Base-by-base conservation (phyloP, 2,888 invertebrate species). In the Malthinus seriepunctatus region DNA sequence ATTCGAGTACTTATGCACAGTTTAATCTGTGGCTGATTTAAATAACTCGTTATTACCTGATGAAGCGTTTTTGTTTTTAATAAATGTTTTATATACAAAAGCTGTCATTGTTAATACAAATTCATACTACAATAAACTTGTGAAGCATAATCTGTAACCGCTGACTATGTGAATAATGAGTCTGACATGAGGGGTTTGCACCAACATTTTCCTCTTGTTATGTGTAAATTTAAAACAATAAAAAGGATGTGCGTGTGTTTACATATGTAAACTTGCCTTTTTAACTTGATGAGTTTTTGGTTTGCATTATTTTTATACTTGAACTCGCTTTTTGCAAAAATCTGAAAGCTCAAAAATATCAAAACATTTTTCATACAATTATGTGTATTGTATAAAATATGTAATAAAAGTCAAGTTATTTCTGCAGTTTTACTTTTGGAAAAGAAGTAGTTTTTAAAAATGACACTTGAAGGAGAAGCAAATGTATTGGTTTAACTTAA, bases 111-210 rank as follows among this genome's bases (percentile, higher is more conserved):
- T 42, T 42, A 42, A 42, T 42, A 42, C 39, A 42, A 42, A 45
- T 53, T 53, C 53, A 47, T 38, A 38, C 46, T 47, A 53, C 47
- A 45, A 34, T 53, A 53, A 53, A 53, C 47, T 38, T 53, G 53
- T 53, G 47, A 37, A 53, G 45, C 12, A 32, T 53, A 47, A 53
- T 53, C 53, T 23, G 45, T 47, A 53, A 53, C 47, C 34, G 37
- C 53, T 47, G 38, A 47, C 47, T 45, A 47, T 38, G 53, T 53
- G 47, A 47, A 53, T 53, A 47, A 53, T 53, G 53, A 37, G 45
- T 38, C 37, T 45, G 46, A 53, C 47, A 53, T 53, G 45, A 32
- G 53, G 53, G 33, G 53, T 31, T 53, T 37, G 37, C 53, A 47
- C 46, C 53, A 32, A 23, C 45, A 46, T 45, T 53, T 53, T 38